A percentile compares a stretch with the other conserved stretches of the same genome.
phyloP scores from a whole-genome alignment of 2,797 vertebrate genomes.

The Dendrocincla fuliginosa region DNA sequence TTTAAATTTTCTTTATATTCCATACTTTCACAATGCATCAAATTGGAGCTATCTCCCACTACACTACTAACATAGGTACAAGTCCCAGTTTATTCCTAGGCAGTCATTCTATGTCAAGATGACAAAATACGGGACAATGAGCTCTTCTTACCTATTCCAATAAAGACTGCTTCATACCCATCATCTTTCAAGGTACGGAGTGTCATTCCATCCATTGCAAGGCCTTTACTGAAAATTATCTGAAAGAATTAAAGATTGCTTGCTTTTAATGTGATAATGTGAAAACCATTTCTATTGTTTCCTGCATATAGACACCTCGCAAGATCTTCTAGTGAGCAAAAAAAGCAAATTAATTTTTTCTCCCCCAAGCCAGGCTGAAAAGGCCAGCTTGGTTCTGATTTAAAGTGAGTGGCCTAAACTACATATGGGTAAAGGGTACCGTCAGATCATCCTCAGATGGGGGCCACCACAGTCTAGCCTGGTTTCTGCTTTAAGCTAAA shows the following conservation, averaged over 20 bases:
- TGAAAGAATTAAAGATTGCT: conserved; percentile 68
- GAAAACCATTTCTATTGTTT: background rate
- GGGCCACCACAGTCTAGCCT: background rate
- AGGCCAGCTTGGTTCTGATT: background rate
- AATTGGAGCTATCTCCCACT: background rate
- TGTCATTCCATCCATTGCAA: conserved; percentile 84
- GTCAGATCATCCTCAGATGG: background rate
- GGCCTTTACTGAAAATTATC: conserved; percentile 86
- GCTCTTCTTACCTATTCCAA: conserved; percentile 89
- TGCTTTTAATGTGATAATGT: background rate
- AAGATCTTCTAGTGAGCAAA: background rate
- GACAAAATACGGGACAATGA: background rate
- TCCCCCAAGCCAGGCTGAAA: background rate
- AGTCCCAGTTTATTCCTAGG: background rate
- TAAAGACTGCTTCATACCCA: conserved; percentile 86
- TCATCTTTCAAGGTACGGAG: conserved; percentile 84
- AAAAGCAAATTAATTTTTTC: background rate
- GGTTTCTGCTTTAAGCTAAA: background rate
- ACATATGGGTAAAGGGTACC: background rate
- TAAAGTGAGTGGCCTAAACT: background rate
- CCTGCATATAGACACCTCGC: background rate
- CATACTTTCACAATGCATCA: background rate
- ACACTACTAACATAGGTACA: background rate
- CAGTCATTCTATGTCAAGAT: background rate
- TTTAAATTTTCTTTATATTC: background rate